Base-by-base conservation (phyloP, 2,797 vertebrate species). In the Lutjanus campechanus region DNA sequence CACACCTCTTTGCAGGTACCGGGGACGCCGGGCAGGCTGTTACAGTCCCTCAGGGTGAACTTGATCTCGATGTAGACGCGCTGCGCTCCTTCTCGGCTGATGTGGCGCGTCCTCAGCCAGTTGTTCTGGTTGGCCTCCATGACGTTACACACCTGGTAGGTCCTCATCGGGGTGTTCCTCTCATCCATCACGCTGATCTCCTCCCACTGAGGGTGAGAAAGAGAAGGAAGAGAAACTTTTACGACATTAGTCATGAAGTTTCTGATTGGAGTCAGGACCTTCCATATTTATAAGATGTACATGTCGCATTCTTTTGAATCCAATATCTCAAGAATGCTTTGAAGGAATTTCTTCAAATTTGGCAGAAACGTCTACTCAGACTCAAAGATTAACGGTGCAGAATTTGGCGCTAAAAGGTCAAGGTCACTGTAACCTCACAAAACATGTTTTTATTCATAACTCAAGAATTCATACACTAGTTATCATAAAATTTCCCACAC, bases 131-230 rank as follows among this genome's bases (percentile, higher is more conserved):
- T 96, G 86, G 96, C 93, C 90, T 96, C 95, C 95, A 96, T 95
- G 67, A 97, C 96, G 56, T 95, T 96, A 56, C 96, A 97, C 85
- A 97, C 96, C 91, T 97, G 96, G 90, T 96, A 97, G 44, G 96
- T 96, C 83, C 96, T 95, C 96, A 96, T 96, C 4, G 96, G 96
- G 0, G 95, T 96, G 92, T 96, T 96, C 81, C 93, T 91, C 78
- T 96, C 96, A 76, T 96, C 96, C 95, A 97, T 97, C 87, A 96
- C 96, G 19, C 96, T 97, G 88, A 97, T 97, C 92, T 97, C 96
- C 90, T 97, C 96, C 96, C 96, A 97, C 96, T 97, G 92, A 59
- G 72, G 53, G 88, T 1, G 54, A 85, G 43, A 78, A 64, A 69
- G 17, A 82, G 40, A 36, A 56, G 10, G 41, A 19, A 49, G 36